Base-by-base conservation (phyloP, 2,113 vertebrate genomes). In the Gracilinanus agilis region DNA sequence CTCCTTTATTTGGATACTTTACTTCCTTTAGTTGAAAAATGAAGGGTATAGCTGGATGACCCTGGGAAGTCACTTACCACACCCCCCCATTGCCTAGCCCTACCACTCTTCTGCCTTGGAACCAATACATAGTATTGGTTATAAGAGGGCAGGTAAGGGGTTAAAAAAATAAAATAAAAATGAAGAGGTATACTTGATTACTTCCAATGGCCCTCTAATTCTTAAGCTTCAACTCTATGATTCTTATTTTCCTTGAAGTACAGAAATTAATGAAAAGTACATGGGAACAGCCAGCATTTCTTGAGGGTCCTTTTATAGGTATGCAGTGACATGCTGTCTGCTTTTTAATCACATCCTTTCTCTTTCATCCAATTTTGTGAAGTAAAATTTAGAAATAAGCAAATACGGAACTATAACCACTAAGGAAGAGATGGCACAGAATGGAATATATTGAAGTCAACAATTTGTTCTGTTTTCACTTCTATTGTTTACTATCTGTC, bases 311-410 rank as follows among this genome's bases (percentile, higher is more conserved):
- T 40, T 23, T 56, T 10, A 40, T 40, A 40, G 21, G 21, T 40
- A 83, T 75, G 9, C 34, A 40, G n/a, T 40, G 67, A 83, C n/a
- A 23, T 83, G 67, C 6, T 23, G 34, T 83, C 40, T 83, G 44
- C 61, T 94, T 90, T 93, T 34, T 92, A 96, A 90, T 24, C 2
- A 93, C 54, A 90, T 44, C 11, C 24, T 40, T 88, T 27, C 54
- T 96, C 94, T 96, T 90, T 96, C 19, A 94, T 94, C 24, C 24
- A 96, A 95, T 90, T 67, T 34, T 27, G 75, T 96, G 34, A 94
- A 93, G 24, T 91, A 88, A 96, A 93, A 67, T 67, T 29, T 13
- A 34, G 34, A 34, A 83, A 83, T 83, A 40, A 95, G 55, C 8
- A 96, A 91, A 93, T 44, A 88, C 44, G 94, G 55, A 90, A 89